Conservation (phyloP, 2,888 invertebrate species). For the Hemistola chrysoprasaria region DNA sequence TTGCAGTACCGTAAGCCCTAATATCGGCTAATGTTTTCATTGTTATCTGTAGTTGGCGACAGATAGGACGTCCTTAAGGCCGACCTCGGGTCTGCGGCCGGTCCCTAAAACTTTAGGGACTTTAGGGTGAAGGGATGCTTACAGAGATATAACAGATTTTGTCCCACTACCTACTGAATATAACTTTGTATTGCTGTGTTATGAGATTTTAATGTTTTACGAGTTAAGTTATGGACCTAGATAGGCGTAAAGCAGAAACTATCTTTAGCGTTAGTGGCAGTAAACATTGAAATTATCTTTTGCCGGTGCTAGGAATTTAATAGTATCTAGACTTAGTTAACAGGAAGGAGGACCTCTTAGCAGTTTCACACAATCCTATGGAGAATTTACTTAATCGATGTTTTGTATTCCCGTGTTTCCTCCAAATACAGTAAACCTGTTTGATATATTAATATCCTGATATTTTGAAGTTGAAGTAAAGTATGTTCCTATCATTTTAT, state of each 20-base stretch:
- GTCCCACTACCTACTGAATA: constrained; percentile 39
- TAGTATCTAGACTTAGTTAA: neutral
- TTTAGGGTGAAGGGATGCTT: constrained; percentile 52
- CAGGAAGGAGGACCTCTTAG: no score
- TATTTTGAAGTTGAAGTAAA: no score
- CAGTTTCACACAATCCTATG: no score
- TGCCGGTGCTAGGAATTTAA: neutral
- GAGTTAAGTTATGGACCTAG: constrained; percentile 26
- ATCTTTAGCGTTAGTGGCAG: constrained; percentile 1
- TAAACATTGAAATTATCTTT: constrained; percentile 8
- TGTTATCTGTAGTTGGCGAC: constrained; percentile 40
- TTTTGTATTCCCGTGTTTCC: no score
- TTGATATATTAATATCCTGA: no score
- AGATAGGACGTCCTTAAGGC: constrained; percentile 33
- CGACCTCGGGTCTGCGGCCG: constrained; percentile 40
- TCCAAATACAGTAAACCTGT: no score
- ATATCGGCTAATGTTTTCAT: constrained; percentile 37
- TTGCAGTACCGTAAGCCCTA: constrained; percentile 16
- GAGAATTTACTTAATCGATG: no score
- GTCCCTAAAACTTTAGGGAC: constrained; percentile 59
- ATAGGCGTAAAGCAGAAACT: constrained; percentile 4
- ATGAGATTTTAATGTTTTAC: constrained; percentile 37
- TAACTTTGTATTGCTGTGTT: constrained; percentile 41
- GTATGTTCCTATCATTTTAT: no score
- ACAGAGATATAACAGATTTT: constrained; percentile 63